phyloP scores from a whole-genome alignment of 2,113 vertebrate genomes.

The Fulica atra region DNA sequence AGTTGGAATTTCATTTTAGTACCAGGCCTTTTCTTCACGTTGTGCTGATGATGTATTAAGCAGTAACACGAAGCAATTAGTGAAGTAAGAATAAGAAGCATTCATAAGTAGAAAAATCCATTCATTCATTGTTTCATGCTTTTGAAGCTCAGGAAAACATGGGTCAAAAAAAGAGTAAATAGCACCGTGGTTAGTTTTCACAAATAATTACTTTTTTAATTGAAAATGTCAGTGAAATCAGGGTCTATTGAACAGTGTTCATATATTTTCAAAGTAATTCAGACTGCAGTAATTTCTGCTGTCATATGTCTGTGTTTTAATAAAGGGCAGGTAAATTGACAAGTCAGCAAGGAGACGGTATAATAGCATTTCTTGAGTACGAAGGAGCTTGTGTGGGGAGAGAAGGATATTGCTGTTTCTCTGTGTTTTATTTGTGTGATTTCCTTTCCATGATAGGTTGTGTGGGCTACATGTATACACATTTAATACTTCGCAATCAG shows the following conservation, averaged over 20 bases:
- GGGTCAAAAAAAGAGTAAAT: not conserved
- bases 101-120: not conserved
- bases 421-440: not conserved
- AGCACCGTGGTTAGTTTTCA: not conserved
- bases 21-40: not conserved
- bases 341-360: not conserved
- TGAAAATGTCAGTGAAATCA: not conserved
- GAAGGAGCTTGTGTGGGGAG: not conserved
- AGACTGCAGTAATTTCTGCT: constrained; percentile 31
- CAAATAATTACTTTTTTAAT: constrained; percentile 28
- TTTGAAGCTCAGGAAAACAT: not conserved
- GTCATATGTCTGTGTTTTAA: constrained; percentile 37
- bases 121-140: not conserved
- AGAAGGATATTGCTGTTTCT: not conserved
- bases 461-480: not conserved
- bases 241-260: not conserved
- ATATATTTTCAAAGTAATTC: constrained; percentile 4
- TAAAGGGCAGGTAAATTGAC: constrained; percentile 40
- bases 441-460: not conserved
- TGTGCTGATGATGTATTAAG: not conserved
- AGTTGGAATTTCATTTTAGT: not conserved
- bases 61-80: not conserved
- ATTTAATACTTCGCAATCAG: not conserved
- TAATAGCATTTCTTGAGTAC: not conserved
- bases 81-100: not conserved